Percentiles rank a stretch among this genome's conserved stretches.
Conservation (phyloP, 1,140 invertebrate species). For the Zaprionus capensis region DNA sequence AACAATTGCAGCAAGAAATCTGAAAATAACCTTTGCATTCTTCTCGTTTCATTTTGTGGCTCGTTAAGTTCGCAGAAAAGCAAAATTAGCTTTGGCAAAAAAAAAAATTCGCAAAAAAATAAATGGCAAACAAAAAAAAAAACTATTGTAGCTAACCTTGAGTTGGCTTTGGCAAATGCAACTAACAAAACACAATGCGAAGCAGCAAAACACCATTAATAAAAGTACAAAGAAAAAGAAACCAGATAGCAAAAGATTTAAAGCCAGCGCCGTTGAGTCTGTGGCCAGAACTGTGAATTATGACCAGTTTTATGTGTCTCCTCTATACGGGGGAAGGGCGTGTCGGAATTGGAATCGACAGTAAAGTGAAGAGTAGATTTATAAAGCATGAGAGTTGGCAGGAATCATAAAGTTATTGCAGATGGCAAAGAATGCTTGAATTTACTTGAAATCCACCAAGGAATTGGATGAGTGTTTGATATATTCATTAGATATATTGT, state of each 20-base stretch:
- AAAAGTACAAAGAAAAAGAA: slow-evolving; percentile 15
- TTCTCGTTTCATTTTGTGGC: slow-evolving; percentile 62
- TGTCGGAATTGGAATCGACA: slow-evolving; percentile 12
- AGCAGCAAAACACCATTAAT: slow-evolving; percentile 13
- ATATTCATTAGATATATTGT: not conserved
- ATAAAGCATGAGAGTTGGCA: not conserved
- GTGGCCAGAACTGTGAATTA: slow-evolving; percentile 15
- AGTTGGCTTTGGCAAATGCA: slow-evolving; percentile 57
- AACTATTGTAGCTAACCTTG: slow-evolving; percentile 63
- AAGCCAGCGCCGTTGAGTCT: slow-evolving; percentile 27
- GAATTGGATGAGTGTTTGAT: not conserved
- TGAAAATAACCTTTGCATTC: slow-evolving; percentile 60
- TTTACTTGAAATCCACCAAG: not conserved
- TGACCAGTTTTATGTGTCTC: slow-evolving; percentile 16
- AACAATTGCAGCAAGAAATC: slow-evolving; percentile 59
- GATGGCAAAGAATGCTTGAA: not conserved
- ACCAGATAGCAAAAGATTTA: slow-evolving; percentile 29
- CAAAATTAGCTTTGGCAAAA: slow-evolving; percentile 54
- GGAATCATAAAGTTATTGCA: slow-evolving; percentile 1
- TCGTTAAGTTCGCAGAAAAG: slow-evolving; percentile 63
- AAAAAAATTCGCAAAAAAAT: slow-evolving; percentile 31
- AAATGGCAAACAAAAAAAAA: slow-evolving; percentile 42
- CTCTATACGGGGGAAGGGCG: slow-evolving; percentile 9
- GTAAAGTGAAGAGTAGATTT: not conserved
- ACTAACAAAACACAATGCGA: slow-evolving; percentile 28